Evolutionary conservation across 2,113 vertebrate species (phyloP), one percentile per base, ranked within the genome.

Genomic region (Mormoops blainvillei): DNA sequence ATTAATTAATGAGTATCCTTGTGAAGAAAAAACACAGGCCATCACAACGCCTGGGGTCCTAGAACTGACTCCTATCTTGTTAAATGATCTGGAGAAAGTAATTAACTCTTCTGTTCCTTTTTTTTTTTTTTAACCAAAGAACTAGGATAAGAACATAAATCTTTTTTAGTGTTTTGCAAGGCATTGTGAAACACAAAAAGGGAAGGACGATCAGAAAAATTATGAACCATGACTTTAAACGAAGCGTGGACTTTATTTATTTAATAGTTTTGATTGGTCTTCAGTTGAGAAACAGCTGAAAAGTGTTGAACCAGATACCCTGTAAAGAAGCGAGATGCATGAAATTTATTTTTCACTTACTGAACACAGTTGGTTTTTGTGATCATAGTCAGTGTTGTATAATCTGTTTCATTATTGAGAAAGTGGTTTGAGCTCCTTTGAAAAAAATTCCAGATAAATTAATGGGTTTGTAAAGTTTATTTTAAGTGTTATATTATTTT

Each of bases 351-450:
- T 94, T 94, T 95, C 52, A 90, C 31, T 95, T 89, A 45, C 8
- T 38, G 15, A 43, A 83, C 78, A 73, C 33, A 94, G 1, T 65
- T 77, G 41, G 3, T 50, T 89, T 71, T 76, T 85, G 31, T 89
- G 65, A 85, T 74, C 18, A 88, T 94, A 67, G 38, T 52, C 36
- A 43, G 54, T 61, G 14, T 82, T 82, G 31, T 85, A 38, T 65
- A 91, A 71, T 87, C n/a, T 80, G n/a, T 76, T 94, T 92, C 38
- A 89, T 89, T 89, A 67, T 45, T 94, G 20, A 94, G 58, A 96
- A 92, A 54, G 45, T 78, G 54, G 77, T 71, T 86, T 95, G 50
- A 77, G 26, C 31, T 80, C 31, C 33, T 61, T 88, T 94, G 38
- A 3, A 77, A 94, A 91, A 82, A 54, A 91, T 52, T 73, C n/a